These are phyloP conservation scores for Umimayanthus kanabou DNA, from an alignment of 92 coral and sea anemone genomes.

Conservation along the genomic window DNA sequence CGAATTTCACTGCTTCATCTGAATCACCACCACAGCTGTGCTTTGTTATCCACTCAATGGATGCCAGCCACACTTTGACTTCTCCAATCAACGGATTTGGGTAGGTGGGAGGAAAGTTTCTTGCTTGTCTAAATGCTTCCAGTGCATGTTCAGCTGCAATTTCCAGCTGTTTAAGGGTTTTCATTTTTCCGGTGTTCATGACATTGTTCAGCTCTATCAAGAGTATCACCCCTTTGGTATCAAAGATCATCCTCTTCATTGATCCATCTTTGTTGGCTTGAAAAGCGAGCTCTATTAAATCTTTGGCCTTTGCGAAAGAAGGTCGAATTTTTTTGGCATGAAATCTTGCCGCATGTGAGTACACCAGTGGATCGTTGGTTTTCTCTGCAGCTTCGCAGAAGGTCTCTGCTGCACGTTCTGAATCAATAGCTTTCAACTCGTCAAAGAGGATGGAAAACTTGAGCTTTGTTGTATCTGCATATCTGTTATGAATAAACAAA, in stretches of 20 bases:
- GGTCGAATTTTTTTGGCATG: constrained; percentile 73
- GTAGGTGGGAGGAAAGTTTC: constrained; percentile 83
- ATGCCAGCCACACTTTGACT: constrained; percentile 83
- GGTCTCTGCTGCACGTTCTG: constrained; percentile 62
- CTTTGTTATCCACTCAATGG: constrained; percentile 79
- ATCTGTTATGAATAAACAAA: constrained; percentile 70
- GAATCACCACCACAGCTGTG: constrained; percentile 64
- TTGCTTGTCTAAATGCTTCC: constrained; percentile 55
- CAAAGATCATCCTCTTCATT: constrained; percentile 49
- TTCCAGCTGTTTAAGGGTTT: constrained; percentile 41
- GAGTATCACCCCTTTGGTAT: constrained; percentile 69
- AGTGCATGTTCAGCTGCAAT: constrained; percentile 59
- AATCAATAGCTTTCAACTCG: constrained; percentile 46
- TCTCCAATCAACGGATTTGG: constrained; percentile 78
- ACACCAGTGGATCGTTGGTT: constrained; percentile 66
- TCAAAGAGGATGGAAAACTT: constrained; percentile 79
- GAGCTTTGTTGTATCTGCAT: constrained; percentile 12
- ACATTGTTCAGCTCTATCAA: constrained; percentile 46
- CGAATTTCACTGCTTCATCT: constrained; percentile 58
- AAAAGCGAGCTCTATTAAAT: constrained; percentile 61
- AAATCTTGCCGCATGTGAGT: constrained; percentile 77
- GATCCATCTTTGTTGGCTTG: constrained; percentile 49
- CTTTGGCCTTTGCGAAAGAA: constrained; percentile 63
- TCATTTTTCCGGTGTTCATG: constrained; percentile 44
- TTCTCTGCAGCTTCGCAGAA: constrained; percentile 69